A percentile compares a stretch with the other conserved stretches of the same genome.
Evolutionary conservation across 2,888 invertebrate genomes (phyloP).

Genomic region (Portevinia maculata): DNA sequence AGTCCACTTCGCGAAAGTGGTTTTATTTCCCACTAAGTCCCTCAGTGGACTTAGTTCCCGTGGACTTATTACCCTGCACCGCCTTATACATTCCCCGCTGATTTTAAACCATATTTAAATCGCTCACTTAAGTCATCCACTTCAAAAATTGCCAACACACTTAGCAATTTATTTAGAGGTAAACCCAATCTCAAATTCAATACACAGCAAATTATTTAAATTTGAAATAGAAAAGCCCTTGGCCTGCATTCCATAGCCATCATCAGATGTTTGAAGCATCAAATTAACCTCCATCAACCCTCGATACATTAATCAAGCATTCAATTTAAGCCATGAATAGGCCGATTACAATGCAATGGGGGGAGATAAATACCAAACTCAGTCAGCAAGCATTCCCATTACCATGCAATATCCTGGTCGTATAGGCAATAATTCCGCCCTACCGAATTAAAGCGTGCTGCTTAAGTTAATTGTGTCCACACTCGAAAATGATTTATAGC

Average conservation of each 20-base stretch:
- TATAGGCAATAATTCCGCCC: conserved; percentile 33
- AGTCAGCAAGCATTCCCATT: conserved; percentile 45
- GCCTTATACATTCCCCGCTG: too few relatives aligned
- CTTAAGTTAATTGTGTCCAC: conserved; percentile 29
- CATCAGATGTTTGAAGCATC: conserved; percentile 39
- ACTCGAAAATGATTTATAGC: conserved; percentile 63
- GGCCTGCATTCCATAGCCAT: conserved; percentile 43
- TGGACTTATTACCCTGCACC: too few relatives aligned
- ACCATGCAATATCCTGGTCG: conserved; percentile 57
- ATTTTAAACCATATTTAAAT: too few relatives aligned
- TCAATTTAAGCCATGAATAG: conserved; percentile 63
- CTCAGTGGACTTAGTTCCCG: too few relatives aligned
- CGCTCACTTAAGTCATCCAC: too few relatives aligned
- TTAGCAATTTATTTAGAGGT: too few relatives aligned
- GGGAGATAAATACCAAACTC: conserved; percentile 38
- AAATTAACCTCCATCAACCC: conserved; percentile 45
- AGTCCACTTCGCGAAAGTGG: too few relatives aligned
- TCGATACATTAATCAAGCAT: conserved; percentile 62
- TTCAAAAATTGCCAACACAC: too few relatives aligned
- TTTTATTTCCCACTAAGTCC: too few relatives aligned
- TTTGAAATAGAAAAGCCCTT: conserved; percentile 21
- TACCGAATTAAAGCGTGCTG: conserved; percentile 6
- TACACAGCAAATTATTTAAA: conserved; percentile 4
- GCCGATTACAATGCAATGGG: conserved; percentile 43
- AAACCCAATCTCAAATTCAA: too few relatives aligned